phyloP scores from a whole-genome alignment of 2,113 vertebrate genomes.

The Struthidea cinerea region DNA sequence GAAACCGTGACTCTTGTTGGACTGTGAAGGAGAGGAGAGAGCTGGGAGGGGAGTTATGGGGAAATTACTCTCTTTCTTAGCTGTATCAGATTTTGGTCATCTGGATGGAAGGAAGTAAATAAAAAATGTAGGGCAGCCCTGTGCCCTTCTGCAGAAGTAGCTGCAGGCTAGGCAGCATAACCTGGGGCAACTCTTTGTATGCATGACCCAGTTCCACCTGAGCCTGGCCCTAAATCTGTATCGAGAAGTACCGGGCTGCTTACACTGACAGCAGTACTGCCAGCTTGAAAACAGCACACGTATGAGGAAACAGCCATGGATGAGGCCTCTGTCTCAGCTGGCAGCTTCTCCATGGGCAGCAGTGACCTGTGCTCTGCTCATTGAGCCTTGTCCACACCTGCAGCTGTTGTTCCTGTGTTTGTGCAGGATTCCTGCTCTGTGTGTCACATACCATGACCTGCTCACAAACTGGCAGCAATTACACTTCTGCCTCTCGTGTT shows the following conservation, averaged over 20 bases:
- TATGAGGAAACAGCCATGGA: accelerated
- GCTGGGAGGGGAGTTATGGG: neutral
- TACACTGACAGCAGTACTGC: neutral
- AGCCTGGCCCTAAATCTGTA: neutral
- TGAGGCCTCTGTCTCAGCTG: neutral
- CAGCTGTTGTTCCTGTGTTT: neutral
- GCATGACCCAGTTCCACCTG: accelerated
- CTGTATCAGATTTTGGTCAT: neutral
- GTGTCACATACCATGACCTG: accelerated
- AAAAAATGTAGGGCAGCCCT: neutral
- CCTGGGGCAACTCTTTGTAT: neutral
- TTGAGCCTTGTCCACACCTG: neutral
- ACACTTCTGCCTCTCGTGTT: neutral
- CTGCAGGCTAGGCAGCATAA: accelerated
- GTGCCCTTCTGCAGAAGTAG: neutral
- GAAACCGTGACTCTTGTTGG: neutral
- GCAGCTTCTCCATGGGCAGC: neutral
- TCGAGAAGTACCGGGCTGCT: neutral
- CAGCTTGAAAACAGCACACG: neutral
- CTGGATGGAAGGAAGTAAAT: neutral
- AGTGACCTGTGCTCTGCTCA: neutral
- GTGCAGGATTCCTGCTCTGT: neutral
- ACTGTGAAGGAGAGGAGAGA: neutral
- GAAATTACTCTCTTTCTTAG: neutral
- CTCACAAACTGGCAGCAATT: neutral